Conservation (phyloP, 2,113 vertebrate species). For the Sterrhoptilus dennistouni region DNA sequence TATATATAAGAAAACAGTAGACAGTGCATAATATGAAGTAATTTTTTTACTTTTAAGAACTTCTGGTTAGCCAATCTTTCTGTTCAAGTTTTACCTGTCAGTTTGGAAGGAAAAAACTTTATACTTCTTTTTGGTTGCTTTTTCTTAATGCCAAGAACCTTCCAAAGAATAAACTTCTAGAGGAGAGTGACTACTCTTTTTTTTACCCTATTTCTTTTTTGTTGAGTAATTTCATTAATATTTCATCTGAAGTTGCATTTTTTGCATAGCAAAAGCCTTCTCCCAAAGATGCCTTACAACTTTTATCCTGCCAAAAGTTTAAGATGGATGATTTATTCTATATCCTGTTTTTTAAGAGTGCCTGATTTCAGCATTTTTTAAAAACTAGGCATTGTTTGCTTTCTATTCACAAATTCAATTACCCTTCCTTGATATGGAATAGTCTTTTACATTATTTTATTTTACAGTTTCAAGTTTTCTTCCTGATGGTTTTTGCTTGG, state of each 20-base stretch:
- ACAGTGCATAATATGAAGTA: neutral
- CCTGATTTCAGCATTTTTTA: neutral
- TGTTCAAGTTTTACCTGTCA: neutral
- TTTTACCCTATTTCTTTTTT: neutral
- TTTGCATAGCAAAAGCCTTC: neutral
- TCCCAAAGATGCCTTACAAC: neutral
- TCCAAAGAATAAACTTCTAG: neutral
- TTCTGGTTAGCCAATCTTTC: neutral
- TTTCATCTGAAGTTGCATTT: neutral
- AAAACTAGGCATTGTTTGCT: neutral
- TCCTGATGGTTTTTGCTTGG: slow-evolving; percentile 56
- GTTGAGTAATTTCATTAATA: neutral
- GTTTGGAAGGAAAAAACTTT: neutral
- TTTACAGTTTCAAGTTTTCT: slow-evolving; percentile 47
- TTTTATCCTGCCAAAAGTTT: slow-evolving; percentile 17
- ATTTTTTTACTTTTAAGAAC: neutral
- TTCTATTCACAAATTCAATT: slow-evolving; percentile 59
- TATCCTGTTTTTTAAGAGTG: neutral
- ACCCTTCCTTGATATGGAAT: slow-evolving; percentile 30
- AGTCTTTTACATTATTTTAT: slow-evolving; percentile 50
- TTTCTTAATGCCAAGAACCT: neutral
- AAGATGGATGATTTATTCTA: neutral
- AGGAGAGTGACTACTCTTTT: neutral
- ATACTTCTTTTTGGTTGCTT: neutral
- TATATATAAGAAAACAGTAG: neutral